phyloP scores from a whole-genome alignment of 1,140 invertebrate species.

The Anagrus nilaparvatae region DNA sequence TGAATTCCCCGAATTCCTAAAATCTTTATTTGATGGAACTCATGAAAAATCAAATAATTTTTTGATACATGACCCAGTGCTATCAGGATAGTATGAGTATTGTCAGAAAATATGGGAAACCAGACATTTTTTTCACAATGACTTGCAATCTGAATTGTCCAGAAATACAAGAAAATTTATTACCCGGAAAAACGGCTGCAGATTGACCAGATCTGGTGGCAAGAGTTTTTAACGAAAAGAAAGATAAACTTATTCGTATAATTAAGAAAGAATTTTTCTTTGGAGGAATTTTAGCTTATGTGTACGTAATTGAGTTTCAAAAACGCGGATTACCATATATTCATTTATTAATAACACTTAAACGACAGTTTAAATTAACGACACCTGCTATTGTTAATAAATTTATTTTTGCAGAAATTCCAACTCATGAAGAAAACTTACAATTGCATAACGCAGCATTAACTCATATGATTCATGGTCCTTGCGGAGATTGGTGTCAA shows the following conservation, averaged over 20 bases:
- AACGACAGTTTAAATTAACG: not conserved
- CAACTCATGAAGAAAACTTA: constrained; percentile 36
- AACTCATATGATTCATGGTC: constrained; percentile 34
- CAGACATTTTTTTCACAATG: constrained; percentile 2
- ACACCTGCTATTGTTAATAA: not conserved
- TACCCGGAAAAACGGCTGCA: constrained; percentile 19
- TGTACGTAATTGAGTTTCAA: constrained; percentile 6
- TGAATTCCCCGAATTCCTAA: too few relatives aligned
- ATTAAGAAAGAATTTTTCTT: constrained; percentile 13
- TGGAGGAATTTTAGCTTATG: not conserved
- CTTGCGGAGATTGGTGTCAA: constrained; percentile 28
- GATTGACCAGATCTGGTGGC: constrained; percentile 33
- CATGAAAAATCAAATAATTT: too few relatives aligned
- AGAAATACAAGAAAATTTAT: constrained; percentile 32
- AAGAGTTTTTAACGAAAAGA: constrained; percentile 35
- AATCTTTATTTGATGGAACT: too few relatives aligned
- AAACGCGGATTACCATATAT: constrained; percentile 34
- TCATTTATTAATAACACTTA: not conserved
- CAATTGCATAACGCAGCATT: constrained; percentile 26
- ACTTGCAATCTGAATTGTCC: constrained; percentile 22
- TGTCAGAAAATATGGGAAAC: not conserved
- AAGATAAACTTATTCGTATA: constrained; percentile 24
- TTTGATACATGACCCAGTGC: not conserved
- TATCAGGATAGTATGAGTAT: not conserved
- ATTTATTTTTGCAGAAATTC: constrained; percentile 39